Conservation (phyloP, 30 jellyfish, hydroid and myxozoan species). For the Hydra vulgaris region DNA sequence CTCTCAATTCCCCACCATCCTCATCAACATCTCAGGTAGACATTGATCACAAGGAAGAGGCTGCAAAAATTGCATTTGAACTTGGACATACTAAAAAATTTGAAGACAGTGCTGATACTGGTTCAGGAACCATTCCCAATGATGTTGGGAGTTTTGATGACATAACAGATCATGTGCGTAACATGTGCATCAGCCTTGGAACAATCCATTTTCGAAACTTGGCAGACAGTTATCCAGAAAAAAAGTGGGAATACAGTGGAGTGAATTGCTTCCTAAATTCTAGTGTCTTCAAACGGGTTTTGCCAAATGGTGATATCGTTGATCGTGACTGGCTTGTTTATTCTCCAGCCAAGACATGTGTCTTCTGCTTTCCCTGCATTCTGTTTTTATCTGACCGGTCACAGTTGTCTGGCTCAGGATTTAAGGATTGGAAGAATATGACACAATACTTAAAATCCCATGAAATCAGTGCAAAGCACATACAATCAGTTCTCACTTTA, state of each 20-base stretch:
- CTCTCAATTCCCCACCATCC: not conserved
- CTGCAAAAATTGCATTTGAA: not conserved
- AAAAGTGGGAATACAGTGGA: not conserved
- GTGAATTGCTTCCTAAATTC: not conserved
- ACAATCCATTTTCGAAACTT: conserved; percentile 10
- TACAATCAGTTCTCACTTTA: not conserved
- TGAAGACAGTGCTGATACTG: not conserved
- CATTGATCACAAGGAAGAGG: not conserved
- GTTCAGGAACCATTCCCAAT: not conserved
- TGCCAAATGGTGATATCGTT: conserved; percentile 37
- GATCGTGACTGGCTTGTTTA: conserved; percentile 34
- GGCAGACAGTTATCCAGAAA: not conserved
- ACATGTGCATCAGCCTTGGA: not conserved
- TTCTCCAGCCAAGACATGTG: conserved; percentile 38
- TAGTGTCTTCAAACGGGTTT: not conserved
- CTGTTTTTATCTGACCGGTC: conserved; percentile 9
- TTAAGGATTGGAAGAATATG: not conserved
- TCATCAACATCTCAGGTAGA: not conserved
- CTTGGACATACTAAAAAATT: not conserved
- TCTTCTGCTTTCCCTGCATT: conserved; percentile 37
- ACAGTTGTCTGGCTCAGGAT: not conserved
- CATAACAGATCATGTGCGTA: conserved; percentile 9
- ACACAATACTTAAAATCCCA: not conserved
- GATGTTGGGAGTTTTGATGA: conserved; percentile 10
- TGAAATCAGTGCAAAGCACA: not conserved